phyloP scores from a whole-genome alignment of 1,140 invertebrate genomes.

The Mercenaria mercenaria region DNA sequence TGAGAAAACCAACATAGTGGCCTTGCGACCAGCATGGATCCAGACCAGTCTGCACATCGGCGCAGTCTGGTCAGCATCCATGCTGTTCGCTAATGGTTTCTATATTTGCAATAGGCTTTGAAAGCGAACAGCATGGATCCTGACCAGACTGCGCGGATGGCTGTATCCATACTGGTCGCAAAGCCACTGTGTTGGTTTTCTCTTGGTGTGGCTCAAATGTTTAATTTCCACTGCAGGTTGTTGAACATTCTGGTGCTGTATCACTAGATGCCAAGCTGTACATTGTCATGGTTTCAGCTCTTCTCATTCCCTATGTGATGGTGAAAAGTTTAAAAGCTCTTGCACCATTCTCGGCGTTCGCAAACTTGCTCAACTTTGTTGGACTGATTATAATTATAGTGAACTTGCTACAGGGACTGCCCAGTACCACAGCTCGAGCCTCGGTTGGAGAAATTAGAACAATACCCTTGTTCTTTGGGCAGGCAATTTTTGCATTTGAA shows the following conservation, averaged over 20 bases:
- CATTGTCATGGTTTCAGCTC: conserved; percentile 71
- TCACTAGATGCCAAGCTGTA: conserved; percentile 72
- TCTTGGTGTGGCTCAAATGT: too few species aligned
- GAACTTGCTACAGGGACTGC: conserved; percentile 82
- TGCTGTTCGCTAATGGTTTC: too few species aligned
- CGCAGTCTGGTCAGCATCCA: too few species aligned
- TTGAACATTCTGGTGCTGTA: conserved; percentile 38
- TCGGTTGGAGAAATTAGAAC: conserved; percentile 90
- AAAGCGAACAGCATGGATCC: too few species aligned
- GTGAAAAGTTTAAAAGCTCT: conserved; percentile 93
- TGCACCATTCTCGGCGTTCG: conserved; percentile 93
- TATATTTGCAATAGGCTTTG: too few species aligned
- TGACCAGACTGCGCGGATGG: too few species aligned
- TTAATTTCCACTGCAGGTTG: conserved; percentile 65
- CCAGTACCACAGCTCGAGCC: conserved; percentile 83
- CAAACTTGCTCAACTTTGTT: conserved; percentile 87
- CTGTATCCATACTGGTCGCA: too few species aligned
- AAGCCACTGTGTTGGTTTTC: too few species aligned
- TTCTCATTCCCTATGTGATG: conserved; percentile 80
- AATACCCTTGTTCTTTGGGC: conserved; percentile 91
- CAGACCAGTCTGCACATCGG: too few species aligned
- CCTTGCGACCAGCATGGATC: too few species aligned
- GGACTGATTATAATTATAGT: conserved; percentile 85
- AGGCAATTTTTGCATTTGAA: conserved; percentile 95
- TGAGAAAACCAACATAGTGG: too few species aligned